These are phyloP conservation scores for Bujurquina vittata DNA, from an alignment of 2,113 vertebrate genomes.

Conservation along the genomic window DNA sequence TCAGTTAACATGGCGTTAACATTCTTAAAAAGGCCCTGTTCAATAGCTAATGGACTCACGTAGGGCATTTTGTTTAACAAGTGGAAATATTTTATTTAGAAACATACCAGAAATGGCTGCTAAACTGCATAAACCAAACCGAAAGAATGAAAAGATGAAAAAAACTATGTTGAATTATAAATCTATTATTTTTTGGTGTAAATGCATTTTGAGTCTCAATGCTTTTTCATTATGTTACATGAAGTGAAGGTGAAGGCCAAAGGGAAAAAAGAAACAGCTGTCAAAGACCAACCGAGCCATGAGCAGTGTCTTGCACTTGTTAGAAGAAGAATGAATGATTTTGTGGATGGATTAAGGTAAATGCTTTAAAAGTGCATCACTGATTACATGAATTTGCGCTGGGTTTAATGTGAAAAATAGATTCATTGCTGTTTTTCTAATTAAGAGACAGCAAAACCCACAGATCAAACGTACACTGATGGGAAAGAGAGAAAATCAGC, in stretches of 20 bases:
- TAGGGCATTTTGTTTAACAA: conserved; percentile 20
- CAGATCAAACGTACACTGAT: background rate
- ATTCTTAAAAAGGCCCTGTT: conserved; percentile 15
- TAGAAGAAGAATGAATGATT: background rate
- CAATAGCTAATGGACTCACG: conserved; percentile 20
- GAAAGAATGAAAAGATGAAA: background rate
- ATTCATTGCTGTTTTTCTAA: background rate
- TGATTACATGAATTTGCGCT: background rate
- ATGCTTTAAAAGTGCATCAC: background rate
- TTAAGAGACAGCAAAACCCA: no score
- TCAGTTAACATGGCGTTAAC: conserved; percentile 20
- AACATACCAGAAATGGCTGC: background rate
- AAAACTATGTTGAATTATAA: background rate
- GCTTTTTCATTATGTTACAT: background rate
- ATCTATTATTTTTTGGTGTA: background rate
- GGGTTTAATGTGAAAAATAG: background rate
- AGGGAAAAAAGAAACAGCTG: background rate
- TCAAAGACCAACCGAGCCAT: background rate
- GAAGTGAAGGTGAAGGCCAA: background rate
- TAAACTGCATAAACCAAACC: background rate
- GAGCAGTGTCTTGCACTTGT: background rate
- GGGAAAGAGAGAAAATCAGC: background rate
- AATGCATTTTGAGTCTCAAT: background rate
- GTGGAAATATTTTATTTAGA: conserved; percentile 18
- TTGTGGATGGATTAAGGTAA: background rate